Percentiles rank a stretch among this genome's conserved stretches.
phyloP scores from a whole-genome alignment of 2,888 invertebrate species.

The Drosophila birchii region DNA sequence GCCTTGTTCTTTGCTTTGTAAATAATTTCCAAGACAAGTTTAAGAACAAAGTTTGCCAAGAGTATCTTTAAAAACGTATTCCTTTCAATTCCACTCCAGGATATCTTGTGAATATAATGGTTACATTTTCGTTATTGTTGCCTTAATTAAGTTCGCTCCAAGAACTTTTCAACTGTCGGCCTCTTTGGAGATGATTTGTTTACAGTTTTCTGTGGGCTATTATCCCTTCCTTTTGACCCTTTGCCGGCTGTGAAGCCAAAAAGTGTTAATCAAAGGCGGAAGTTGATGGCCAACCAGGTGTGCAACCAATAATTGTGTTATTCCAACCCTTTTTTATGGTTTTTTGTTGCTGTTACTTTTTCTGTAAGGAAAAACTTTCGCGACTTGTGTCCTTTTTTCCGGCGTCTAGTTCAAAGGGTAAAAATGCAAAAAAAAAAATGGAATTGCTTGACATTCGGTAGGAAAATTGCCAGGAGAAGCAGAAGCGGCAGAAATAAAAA shows the following conservation, averaged over 20 bases:
- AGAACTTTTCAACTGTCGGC: conserved; percentile 6
- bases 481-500: conserved; percentile 1
- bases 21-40: not conserved
- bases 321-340: conserved; percentile 14
- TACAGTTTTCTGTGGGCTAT: conserved; percentile 20
- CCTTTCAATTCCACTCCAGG: not conserved
- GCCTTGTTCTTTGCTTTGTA: not conserved
- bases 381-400: conserved; percentile 3
- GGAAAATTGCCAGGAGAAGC: conserved; percentile 5
- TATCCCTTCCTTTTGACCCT: conserved; percentile 9
- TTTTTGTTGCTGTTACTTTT: not conserved
- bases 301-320: conserved; percentile 42
- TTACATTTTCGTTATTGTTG: conserved; percentile 19
- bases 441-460: conserved; percentile 39
- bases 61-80: not conserved
- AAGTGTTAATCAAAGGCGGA: conserved; percentile 28
- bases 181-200: conserved; percentile 28
- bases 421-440: conserved; percentile 13
- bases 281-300: conserved; percentile 25
- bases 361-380: conserved; percentile 9
- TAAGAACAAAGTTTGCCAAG: not conserved
- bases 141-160: conserved; percentile 34
- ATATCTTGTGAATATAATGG: conserved; percentile 2
- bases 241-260: conserved; percentile 3
- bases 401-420: conserved; percentile 32